Conservation (phyloP, 30 jellyfish, hydroid and myxozoan genomes). For the Mastigias papua region DNA sequence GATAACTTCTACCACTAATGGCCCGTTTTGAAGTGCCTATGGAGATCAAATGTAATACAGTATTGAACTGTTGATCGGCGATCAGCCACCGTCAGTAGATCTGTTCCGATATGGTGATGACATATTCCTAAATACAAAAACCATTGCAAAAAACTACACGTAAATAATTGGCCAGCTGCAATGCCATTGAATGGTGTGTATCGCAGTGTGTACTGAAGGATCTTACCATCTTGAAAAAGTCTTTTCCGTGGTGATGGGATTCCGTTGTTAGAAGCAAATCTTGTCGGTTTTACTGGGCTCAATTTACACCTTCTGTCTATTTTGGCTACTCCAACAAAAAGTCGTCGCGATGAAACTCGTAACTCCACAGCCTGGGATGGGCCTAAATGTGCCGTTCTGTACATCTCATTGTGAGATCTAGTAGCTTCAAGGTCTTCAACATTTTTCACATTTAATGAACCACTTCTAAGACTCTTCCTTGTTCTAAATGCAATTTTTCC, state of each 20-base stretch:
- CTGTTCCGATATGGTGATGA: too few relatives aligned
- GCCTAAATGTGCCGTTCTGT: slow-evolving; percentile 3
- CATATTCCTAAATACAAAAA: too few relatives aligned
- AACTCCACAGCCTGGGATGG: not conserved
- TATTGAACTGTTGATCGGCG: too few relatives aligned
- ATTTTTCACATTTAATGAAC: slow-evolving; percentile 5
- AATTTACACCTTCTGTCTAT: not conserved
- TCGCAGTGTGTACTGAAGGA: too few relatives aligned
- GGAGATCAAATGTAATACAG: too few relatives aligned
- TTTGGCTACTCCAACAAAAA: not conserved
- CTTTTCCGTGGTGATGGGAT: slow-evolving; percentile 49
- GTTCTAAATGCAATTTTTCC: slow-evolving; percentile 53
- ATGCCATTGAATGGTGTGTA: too few relatives aligned
- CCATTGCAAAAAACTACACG: too few relatives aligned
- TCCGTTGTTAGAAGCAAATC: not conserved
- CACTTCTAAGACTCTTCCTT: slow-evolving; percentile 55
- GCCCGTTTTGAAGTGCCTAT: too few relatives aligned
- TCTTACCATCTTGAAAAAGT: slow-evolving; percentile 31
- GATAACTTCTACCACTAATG: too few relatives aligned
- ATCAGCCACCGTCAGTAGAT: too few relatives aligned
- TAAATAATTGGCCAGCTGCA: too few relatives aligned
- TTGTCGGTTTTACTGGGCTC: not conserved
- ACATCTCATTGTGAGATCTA: slow-evolving; percentile 17
- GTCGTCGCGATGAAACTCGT: not conserved
- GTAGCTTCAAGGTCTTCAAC: not conserved